Evolutionary conservation across 2,113 vertebrate species (phyloP), one percentile per base, ranked within the genome.

Genomic region (Macrotis lagotis): DNA sequence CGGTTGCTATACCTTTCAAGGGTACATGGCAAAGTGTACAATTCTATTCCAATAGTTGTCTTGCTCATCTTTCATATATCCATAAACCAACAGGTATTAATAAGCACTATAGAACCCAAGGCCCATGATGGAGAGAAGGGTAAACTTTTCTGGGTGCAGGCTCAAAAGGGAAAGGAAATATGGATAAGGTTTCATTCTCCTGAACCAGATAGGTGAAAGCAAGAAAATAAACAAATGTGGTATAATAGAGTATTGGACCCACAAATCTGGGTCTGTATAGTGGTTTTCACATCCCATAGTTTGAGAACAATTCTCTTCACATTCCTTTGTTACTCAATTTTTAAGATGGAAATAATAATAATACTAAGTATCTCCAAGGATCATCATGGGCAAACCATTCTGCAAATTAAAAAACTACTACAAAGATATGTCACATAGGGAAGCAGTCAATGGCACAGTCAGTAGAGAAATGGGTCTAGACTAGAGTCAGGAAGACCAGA

Each of bases 31-130:
- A 89, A 51, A n/a, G 51, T 0, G 7, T 2, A 31, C 25, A n/a
- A 0, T 24, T 44, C 1, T 25, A 53, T 24, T 1, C 51, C 11
- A 25, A 28, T 0, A 1, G 8, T 14, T 51, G 24, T 48, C 31
- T 50, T 5, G 19, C 5, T 28, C 88, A 16, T 2, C 26, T 83
- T 44, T 26, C 3, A 22, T 0, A 11, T 0, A 4, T 24, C 48
- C 37, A 1, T 0, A 90, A 55, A 25, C 90, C 66, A 48, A 14
- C 5, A 44, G n/a, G 44, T 25, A 1, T 51, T 93, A 50, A 83
- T 1, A 25, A 48, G 89, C 10, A 55, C 44, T 49, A n/a, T n/a
- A n/a, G 8, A 9, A 2, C 52, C 49, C 5, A 88, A 14, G 91
- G 12, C 51, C 44, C 91, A 48, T 51, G 10, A 92, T 50, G 47